Conservation (phyloP, 2,888 invertebrate species). For the Platycheirus rosarum region DNA sequence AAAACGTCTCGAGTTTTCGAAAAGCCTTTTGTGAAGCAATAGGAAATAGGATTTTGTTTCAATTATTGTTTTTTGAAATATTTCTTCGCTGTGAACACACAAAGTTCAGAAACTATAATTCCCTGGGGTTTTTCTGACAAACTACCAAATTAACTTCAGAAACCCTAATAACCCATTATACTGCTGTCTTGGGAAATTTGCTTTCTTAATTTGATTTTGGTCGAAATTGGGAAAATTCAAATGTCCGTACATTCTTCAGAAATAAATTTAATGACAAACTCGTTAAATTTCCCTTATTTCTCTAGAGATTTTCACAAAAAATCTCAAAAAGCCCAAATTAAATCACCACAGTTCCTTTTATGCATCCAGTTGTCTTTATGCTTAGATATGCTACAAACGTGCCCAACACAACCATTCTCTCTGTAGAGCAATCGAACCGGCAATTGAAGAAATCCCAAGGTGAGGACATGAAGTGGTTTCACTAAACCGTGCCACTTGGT, state of each 20-base stretch:
- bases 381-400: slow-evolving; percentile 8
- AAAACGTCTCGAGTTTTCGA: no score
- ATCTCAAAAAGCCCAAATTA: slow-evolving; percentile 37
- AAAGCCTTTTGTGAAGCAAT: no score
- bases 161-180: no score
- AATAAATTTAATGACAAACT: not conserved
- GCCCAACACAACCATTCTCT: slow-evolving; percentile 30
- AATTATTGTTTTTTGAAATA: no score
- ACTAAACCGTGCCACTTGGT: slow-evolving; percentile 53
- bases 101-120: no score
- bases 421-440: slow-evolving; percentile 62
- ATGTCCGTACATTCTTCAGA: no score
- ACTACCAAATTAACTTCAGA: no score
- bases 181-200: not conserved
- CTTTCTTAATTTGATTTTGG: no score
- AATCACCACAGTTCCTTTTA: slow-evolving; percentile 43
- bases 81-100: no score
- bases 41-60: no score
- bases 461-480: slow-evolving; percentile 66
- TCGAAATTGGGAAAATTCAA: not conserved
- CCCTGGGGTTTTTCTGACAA: no score
- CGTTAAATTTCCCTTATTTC: slow-evolving; percentile 18
- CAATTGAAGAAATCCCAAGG: slow-evolving; percentile 70
- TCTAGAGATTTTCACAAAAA: slow-evolving; percentile 2
- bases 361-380: slow-evolving; percentile 3